Conservation (phyloP, 2,113 vertebrate species). For the Regulus satrapa region DNA sequence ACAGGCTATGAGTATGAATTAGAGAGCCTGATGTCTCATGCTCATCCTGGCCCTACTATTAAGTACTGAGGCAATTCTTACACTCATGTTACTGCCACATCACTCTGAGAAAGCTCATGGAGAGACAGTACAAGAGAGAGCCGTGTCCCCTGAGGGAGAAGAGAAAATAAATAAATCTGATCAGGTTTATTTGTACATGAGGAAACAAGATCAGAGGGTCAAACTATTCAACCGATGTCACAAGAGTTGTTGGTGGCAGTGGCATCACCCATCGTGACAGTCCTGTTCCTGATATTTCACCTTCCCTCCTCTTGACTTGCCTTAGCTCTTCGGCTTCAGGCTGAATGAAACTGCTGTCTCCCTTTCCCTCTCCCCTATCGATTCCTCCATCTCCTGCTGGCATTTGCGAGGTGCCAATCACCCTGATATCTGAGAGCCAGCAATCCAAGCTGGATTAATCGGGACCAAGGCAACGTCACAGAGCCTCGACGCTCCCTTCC, state of each 20-base stretch:
- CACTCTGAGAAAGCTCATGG: neutral
- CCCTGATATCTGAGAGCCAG: conserved; percentile 26
- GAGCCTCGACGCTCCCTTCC: fast-evolving
- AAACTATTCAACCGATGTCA: neutral
- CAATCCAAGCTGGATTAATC: conserved; percentile 22
- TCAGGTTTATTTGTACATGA: neutral
- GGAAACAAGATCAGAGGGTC: neutral
- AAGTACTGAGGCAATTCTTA: neutral
- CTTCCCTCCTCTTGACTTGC: neutral
- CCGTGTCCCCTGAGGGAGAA: fast-evolving
- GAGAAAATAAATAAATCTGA: neutral
- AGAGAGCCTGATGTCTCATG: neutral
- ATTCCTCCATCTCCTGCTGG: neutral
- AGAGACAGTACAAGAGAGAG: neutral
- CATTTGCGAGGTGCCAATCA: conserved; percentile 36
- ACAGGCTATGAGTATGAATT: fast-evolving
- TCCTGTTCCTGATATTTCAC: neutral
- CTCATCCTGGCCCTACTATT: neutral
- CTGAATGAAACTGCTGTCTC: neutral
- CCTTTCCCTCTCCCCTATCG: neutral
- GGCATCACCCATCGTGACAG: neutral
- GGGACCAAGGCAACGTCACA: neutral
- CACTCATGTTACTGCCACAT: neutral
- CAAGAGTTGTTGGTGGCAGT: neutral
- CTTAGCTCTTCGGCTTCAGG: neutral